Base-by-base conservation (phyloP, 1,140 invertebrate species). In the Zaprionus gabonicus region DNA sequence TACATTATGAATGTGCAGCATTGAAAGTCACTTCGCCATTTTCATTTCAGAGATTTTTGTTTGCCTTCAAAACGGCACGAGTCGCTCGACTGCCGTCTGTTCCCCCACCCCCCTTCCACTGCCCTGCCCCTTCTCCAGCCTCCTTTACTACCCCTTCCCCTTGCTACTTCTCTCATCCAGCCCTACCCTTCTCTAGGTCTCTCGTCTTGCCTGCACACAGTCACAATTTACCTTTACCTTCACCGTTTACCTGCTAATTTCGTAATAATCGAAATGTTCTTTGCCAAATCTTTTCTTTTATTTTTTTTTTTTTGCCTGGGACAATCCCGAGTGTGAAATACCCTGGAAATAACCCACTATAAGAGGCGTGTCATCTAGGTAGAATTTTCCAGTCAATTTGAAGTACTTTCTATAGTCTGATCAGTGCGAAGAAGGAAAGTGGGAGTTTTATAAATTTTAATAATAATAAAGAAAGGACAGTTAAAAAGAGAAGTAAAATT, bases 41-140 rank as follows among this genome's bases (percentile, higher is more conserved):
- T 46, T 23, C 53, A 28, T n/a, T n/a, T 25, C 53, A 31, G 53
- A 9, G 41, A 51, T 64, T 36, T 34, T 36, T 34, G 60, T 64
- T 28, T 64, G 46, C 46, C 25, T 53, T 36, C 17, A n/a, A 36
- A 53, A 56, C 15, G 53, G 27, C 27, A 56, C 25, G 27, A 56
- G 27, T 28, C 46, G 46, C 20, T 4, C 9, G 46, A 23, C 46
- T 41, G 38, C 15, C 38, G 12, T 5, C 38, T 41, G 38, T 41
- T 51, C 46, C 10, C n/a, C n/a, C 20, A n/a, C 20, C 20, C 20
- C 20, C 20, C 20, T 20, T 20, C 20, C 20, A 20, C 20, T 0
- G 20, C 20, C 20, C 38, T 41, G 38, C 4, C 15, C 38, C 38
- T 41, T 41, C 15, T n/a, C 13, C 15, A 15, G 13, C 15, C 31